Base-by-base conservation (phyloP, 2,797 vertebrate genomes). In the Sebastiscus albofasciatus region DNA sequence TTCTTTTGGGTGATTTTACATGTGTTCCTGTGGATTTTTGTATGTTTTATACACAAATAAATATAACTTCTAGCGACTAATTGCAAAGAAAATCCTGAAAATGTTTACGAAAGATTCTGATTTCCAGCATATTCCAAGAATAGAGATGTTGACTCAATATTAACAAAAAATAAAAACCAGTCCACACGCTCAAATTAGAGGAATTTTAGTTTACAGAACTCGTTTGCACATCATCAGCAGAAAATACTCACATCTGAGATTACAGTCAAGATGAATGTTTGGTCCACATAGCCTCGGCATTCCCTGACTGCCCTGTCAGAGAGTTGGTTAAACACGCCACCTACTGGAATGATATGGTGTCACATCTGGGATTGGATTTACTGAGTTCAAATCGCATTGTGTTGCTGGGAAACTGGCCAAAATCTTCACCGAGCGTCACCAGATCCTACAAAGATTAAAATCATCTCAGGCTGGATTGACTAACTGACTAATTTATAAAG, bases 31-130 rank as follows among this genome's bases (percentile, higher is more conserved):
- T 77, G 49, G 8, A 77, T 80, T 72, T 73, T 8, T 2, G 2
- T 56, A 60, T 36, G 14, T 72, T 86, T 89, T 82, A 42, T 81
- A 72, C 18, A 36, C 27, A 71, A 75, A 84, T 82, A 82, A 84
- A 78, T 31, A 42, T 26, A 1, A 62, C 64, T 78, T 71, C 18
- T 11, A 65, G 20, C 42, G 49, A 82, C 2, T 66, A 8, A 29
- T 13, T 68, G 29, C 2, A 29, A 60, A 42, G 39, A 42, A 42
- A 42, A 16, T 42, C 39, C 58, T 27, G 10, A 64, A 22, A 54
- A 55, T 67, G 2, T 68, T 56, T 29, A 54, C 12, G 14, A 26
- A 6, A 24, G 11, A 11, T 4, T 49, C n/a, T n/a, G 3, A 76
- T 65, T 80, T 61, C 2, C 6, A 26, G n/a, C 13, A 29, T 16